A percentile compares a stretch with the other conserved stretches of the same genome.
Evolutionary conservation across 2,797 vertebrate genomes (phyloP).

Genomic region (Eutrigla gurnardus): DNA sequence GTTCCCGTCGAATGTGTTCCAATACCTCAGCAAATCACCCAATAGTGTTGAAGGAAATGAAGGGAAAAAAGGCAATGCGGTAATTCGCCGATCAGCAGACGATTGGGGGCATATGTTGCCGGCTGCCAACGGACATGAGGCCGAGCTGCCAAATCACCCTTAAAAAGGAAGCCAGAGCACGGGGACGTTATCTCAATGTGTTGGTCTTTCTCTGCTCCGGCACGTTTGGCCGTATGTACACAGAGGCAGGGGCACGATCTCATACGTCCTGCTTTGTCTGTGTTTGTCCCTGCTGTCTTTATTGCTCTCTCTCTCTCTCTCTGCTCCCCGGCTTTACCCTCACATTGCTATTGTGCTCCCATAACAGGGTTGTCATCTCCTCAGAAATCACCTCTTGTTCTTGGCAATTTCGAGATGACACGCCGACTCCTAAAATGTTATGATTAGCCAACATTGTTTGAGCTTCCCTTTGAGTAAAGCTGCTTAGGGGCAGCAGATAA

Average conservation of each 20-base stretch:
- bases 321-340: slow-evolving; percentile 32
- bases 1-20: slow-evolving; percentile 47
- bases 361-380: slow-evolving; percentile 68
- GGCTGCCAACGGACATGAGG: slow-evolving; percentile 73
- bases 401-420: slow-evolving; percentile 65
- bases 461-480: slow-evolving; percentile 78
- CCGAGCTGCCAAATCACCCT: slow-evolving; percentile 76
- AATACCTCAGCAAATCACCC: slow-evolving; percentile 60
- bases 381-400: slow-evolving; percentile 68
- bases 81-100: slow-evolving; percentile 75
- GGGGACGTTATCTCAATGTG: slow-evolving; percentile 77
- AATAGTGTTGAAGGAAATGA: slow-evolving; percentile 57
- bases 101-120: slow-evolving; percentile 69
- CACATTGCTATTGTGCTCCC: slow-evolving; percentile 55
- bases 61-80: slow-evolving; percentile 37
- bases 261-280: slow-evolving; percentile 76
- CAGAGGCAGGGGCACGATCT: slow-evolving; percentile 74
- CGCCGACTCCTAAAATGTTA: slow-evolving; percentile 66
- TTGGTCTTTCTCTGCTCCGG: slow-evolving; percentile 75
- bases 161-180: slow-evolving; percentile 74
- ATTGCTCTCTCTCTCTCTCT: slow-evolving; percentile 45
- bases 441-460: slow-evolving; percentile 77
- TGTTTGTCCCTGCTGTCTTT: slow-evolving; percentile 77
- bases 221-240: slow-evolving; percentile 74
- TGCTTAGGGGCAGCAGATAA: slow-evolving; percentile 79